These are phyloP conservation scores for Stegodyphus mimosarum DNA, from an alignment of 1,140 invertebrate genomes.

Conservation along the genomic window DNA sequence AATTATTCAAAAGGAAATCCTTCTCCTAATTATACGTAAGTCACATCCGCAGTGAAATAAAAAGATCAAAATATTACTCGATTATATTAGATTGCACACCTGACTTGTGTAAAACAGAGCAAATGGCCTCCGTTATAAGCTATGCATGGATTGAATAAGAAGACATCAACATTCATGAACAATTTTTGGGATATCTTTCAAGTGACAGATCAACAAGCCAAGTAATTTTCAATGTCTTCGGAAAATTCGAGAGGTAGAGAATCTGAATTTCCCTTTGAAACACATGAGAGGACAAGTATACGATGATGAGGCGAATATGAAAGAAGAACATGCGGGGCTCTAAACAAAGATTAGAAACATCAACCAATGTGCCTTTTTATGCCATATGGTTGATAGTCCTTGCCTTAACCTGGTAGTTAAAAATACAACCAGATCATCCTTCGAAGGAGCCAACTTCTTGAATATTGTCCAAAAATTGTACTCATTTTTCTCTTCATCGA, in stretches of 20 bases:
- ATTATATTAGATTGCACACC: slow-evolving; percentile 9
- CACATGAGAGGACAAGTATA: neutral
- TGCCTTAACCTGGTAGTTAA: neutral
- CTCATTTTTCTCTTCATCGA: too few species aligned
- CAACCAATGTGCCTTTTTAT: neutral
- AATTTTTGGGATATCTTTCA: neutral
- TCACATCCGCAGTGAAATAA: too few species aligned
- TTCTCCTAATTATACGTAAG: neutral
- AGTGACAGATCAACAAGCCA: neutral
- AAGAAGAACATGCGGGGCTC: slow-evolving; percentile 7
- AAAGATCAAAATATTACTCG: neutral
- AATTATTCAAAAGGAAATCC: neutral
- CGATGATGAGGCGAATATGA: neutral
- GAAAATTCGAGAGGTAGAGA: neutral
- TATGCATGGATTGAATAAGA: neutral
- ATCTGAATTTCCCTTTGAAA: neutral
- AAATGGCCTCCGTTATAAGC: slow-evolving; percentile 4
- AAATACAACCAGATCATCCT: slow-evolving; percentile 7
- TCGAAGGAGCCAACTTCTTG: too few species aligned
- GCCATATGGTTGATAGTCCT: neutral
- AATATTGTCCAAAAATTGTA: too few species aligned
- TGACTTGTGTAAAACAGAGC: slow-evolving; percentile 5
- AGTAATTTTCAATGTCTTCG: slow-evolving; percentile 7
- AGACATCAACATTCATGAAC: neutral
- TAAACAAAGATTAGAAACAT: neutral